Evolutionary conservation across 2,888 invertebrate genomes (phyloP).

Genomic region (Melieria omissa): DNA sequence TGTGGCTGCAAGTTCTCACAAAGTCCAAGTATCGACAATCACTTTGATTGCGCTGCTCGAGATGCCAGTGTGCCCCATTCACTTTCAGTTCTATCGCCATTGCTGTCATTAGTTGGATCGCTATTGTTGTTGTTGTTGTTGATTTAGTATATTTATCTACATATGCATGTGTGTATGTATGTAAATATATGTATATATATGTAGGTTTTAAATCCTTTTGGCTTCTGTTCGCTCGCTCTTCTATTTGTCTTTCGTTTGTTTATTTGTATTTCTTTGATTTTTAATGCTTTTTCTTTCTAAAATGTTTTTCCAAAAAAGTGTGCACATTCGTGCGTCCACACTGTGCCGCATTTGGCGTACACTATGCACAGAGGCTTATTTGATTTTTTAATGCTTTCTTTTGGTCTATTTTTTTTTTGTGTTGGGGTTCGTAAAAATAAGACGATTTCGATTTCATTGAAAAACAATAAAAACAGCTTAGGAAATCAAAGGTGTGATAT

Average conservation of each 20-base stretch:
- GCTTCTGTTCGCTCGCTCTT: neutral
- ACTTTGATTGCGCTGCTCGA: too few species aligned
- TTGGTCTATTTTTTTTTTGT: constrained; percentile 23
- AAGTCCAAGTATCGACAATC: too few species aligned
- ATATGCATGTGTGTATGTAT: neutral
- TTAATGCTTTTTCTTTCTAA: constrained; percentile 32
- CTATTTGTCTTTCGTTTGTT: constrained; percentile 31
- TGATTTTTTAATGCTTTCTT: constrained; percentile 13
- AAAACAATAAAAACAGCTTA: constrained; percentile 41
- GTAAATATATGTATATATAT: neutral
- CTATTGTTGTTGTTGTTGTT: constrained; percentile 19
- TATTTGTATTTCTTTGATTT: constrained; percentile 42
- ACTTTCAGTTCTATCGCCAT: too few species aligned
- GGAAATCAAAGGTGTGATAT: constrained; percentile 41
- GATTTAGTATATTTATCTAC: constrained; percentile 35
- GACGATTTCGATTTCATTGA: constrained; percentile 42
- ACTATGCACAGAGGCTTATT: neutral
- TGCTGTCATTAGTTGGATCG: neutral
- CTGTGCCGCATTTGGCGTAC: constrained; percentile 3
- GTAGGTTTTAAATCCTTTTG: neutral
- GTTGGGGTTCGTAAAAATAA: constrained; percentile 22
- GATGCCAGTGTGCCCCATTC: too few species aligned
- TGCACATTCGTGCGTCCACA: neutral
- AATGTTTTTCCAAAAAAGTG: constrained; percentile 35
- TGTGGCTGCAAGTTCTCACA: too few species aligned